Base-by-base conservation (phyloP, 2,113 vertebrate genomes). In the Poeciliopsis occidentalis region DNA sequence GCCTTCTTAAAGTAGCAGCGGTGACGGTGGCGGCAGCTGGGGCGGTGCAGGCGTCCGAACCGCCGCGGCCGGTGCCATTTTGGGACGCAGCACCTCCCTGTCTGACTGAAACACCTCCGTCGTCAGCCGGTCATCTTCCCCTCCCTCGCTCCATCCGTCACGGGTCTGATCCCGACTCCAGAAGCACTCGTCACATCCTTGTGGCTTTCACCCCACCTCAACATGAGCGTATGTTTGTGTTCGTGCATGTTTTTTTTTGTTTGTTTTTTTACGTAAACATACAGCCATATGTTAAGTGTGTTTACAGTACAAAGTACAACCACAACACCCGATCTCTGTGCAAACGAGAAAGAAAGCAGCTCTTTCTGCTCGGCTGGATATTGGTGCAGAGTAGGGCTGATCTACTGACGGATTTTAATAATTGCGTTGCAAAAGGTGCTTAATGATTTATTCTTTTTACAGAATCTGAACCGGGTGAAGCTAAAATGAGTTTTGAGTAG, bases 1-100 rank as follows among this genome's bases (percentile, higher is more conserved):
- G 73, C 64, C 51, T 80, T 86, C 71, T 85, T 81, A 80, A 83
- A 85, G 69, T 41, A 74, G 81, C 41, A 51, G 63, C 73, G 30
- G 78, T 12, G 69, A 64, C 12, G 27, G 39, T 13, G 57, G 60
- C 66, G 5, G 71, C 60, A 12, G 73, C n/a, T 29, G 57, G 22
- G 27, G 64, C 8, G 15, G 82, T n/a, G 24, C 24, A 64, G 71
- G 54, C 54, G 10, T 69, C 72, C 29, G 8, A 71, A 15, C 75
- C 22, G 27, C 1, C 13, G 51, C 11, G 68, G 77, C 4, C 13
- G 72, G 67, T 61, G 41, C 69, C 39, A 64, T 85, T 90, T 87
- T 79, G 75, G 81, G 73, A 79, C 72, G 75, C 47, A 71, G 68
- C 17, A 32, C 64, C 84, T 84, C 75, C 74, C 74, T 34, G 73